Base-by-base conservation (phyloP, 1,140 invertebrate genomes). In the Galendromus occidentalis region DNA sequence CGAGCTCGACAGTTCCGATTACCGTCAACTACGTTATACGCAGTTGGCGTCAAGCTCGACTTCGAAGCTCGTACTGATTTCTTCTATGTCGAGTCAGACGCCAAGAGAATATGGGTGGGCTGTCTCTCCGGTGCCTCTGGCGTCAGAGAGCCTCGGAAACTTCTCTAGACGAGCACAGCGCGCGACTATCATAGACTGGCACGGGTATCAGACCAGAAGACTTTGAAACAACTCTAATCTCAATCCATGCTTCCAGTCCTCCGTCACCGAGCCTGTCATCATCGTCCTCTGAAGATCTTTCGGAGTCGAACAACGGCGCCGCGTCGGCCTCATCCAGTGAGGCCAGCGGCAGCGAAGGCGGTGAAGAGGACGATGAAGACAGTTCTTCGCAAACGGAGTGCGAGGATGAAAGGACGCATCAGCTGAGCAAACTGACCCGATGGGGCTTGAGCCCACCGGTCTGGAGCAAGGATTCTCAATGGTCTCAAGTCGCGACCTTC, bases 391-490 rank as follows among this genome's bases (percentile, higher is more conserved):
- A 59, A 59, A 9, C 22, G 25, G 51, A 59, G 33, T 25, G 14
- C 51, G 51, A 59, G 20, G 51, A 59, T 33, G 51, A 59, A 25
- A 14, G 51, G 14, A 9, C 25, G 33, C 14, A 33, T 59, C 25
- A 59, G 51, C 20, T 59, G 51, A 59, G 51, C 14, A 59, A 59
- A 59, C 22, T 59, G 1, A 25, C 25, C 51, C 22, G 51, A 25
- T 59, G 51, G 51, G 51, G 51, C 20, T 22, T 59, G 17, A 59
- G 51, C 51, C 51, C 51, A 59, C 51, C 51, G 51, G 22, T 33
- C 25, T 86, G 85, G 82, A 78, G 77, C 71, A 76, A 76, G 68
- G 72, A 69, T 14, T 33, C 68, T 12, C 47, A 64, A 33, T 72
- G 76, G 69, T 74, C 74, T 14, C 44, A 69, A 20, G 71, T 73